phyloP scores from a whole-genome alignment of 1,140 invertebrate species.

The Drosophila cardini region DNA sequence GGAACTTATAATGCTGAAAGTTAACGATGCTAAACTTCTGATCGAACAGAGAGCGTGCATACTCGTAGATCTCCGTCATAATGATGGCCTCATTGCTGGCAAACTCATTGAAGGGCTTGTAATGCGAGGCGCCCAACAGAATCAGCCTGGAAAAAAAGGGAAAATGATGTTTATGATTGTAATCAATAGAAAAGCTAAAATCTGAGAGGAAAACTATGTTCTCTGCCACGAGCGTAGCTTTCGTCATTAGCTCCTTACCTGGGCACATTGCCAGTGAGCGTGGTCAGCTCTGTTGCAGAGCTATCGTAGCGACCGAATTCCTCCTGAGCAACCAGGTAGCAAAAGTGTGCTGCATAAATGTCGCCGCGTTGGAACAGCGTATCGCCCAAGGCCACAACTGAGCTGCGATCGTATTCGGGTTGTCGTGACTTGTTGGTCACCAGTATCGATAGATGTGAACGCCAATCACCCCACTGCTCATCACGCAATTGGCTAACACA shows the following conservation, averaged over 20 bases:
- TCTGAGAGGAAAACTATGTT: background rate
- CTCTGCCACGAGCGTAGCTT: background rate
- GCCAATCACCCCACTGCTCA: slow-evolving; percentile 97
- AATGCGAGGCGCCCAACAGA: slow-evolving; percentile 90
- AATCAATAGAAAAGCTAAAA: background rate
- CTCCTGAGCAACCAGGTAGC: slow-evolving; percentile 95
- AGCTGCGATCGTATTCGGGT: slow-evolving; percentile 92
- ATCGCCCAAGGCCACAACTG: slow-evolving; percentile 92
- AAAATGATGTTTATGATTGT: background rate
- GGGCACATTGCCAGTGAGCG: slow-evolving; percentile 70
- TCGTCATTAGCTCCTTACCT: slow-evolving; percentile 37
- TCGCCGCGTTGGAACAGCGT: slow-evolving; percentile 89
- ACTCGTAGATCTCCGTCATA: slow-evolving; percentile 97
- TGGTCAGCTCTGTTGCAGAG: slow-evolving; percentile 67
- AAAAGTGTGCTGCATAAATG: slow-evolving; percentile 96
- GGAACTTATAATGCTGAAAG: slow-evolving; percentile 91
- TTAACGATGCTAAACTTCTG: slow-evolving; percentile 90
- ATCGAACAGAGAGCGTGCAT: slow-evolving; percentile 92
- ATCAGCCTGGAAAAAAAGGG: slow-evolving; percentile 88
- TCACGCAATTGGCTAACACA: slow-evolving; percentile 93
- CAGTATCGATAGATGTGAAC: slow-evolving; percentile 97
- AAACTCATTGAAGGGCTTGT: slow-evolving; percentile 89
- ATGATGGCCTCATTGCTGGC: slow-evolving; percentile 94
- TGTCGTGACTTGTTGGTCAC: slow-evolving; percentile 93
- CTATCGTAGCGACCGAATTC: slow-evolving; percentile 88